These are phyloP conservation scores for Malurus alboscapulatus DNA, from an alignment of 2,113 vertebrate genomes.

Conservation along the genomic window DNA sequence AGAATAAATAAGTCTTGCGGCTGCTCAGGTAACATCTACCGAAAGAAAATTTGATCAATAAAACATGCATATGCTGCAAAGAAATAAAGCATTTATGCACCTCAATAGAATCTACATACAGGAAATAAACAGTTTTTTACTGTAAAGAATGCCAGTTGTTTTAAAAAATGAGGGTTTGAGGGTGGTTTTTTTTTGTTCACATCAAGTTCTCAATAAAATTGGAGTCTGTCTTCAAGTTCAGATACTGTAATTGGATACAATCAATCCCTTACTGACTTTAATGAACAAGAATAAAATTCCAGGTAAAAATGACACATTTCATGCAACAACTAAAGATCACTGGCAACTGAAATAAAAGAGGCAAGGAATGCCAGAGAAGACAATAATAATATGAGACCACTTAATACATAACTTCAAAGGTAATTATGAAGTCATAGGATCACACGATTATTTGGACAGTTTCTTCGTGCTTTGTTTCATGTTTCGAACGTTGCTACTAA, in stretches of 20 bases:
- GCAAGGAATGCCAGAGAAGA: background rate
- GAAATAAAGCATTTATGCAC: background rate
- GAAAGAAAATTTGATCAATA: background rate
- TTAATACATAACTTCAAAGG: background rate
- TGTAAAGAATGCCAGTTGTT: background rate
- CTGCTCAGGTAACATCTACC: background rate
- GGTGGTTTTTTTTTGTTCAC: background rate
- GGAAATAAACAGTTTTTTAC: background rate
- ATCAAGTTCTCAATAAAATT: background rate
- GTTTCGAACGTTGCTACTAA: background rate
- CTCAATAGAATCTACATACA: background rate
- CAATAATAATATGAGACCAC: accelerated
- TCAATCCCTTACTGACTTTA: background rate
- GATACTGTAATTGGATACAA: background rate
- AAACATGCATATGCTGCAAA: background rate
- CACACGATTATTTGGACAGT: background rate
- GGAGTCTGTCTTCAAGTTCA: background rate
- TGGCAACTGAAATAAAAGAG: background rate
- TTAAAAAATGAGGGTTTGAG: background rate
- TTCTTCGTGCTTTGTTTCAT: background rate
- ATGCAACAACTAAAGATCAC: background rate
- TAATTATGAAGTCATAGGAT: background rate
- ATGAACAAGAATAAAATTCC: background rate
- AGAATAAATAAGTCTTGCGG: background rate
- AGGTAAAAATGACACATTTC: background rate